Evolutionary conservation across 1,140 invertebrate genomes (phyloP), one percentile per base, ranked within the genome.

Genomic region (Cherax quadricarinatus): DNA sequence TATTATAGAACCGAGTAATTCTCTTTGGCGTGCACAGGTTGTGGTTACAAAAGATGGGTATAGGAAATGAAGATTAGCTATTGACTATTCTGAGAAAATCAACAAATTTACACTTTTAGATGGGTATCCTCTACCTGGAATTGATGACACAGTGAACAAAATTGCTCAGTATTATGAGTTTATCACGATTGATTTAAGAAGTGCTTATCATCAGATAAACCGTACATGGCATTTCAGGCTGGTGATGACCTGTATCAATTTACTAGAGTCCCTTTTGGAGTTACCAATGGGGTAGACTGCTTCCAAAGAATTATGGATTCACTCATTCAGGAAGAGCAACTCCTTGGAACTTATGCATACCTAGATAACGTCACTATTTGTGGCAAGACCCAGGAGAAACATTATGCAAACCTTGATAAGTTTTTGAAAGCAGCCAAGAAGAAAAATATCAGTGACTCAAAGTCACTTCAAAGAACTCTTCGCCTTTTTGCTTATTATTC

Each of bases 361-460:
- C 57, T 86, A 62, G 21, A 24, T 86, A 18, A 53, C 62, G 24
- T 66, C 41, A 86, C 84, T n/a, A 86, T 86, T 48, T 86, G 84
- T 86, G 84, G 84, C n/a, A 86, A 16, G 66, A 53, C 78, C 3
- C 51, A 80, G n/a, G n/a, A n/a, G n/a, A n/a, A n/a, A n/a, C n/a
- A n/a, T n/a, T n/a, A n/a, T n/a, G n/a, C n/a, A n/a, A 53, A 12
- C 7, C 49, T n/a, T 0, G 94, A 93, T 82, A 94, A 94, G 92
- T 94, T 94, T 80, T 60, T 93, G 79, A 70, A 81, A 12, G 75
- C 92, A n/a, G 66, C 89, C 53, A 75, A 80, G 66, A 86, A 89
- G 30, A 94, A 94, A 90, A 94, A 94, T 3, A 94, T 94, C 85
- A 94, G 94, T 89, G 87, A 94, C 4, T 93, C 94, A 82, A 94